Evolutionary conservation across 2,888 invertebrate species (phyloP).

Genomic region (Chesias legatella): DNA sequence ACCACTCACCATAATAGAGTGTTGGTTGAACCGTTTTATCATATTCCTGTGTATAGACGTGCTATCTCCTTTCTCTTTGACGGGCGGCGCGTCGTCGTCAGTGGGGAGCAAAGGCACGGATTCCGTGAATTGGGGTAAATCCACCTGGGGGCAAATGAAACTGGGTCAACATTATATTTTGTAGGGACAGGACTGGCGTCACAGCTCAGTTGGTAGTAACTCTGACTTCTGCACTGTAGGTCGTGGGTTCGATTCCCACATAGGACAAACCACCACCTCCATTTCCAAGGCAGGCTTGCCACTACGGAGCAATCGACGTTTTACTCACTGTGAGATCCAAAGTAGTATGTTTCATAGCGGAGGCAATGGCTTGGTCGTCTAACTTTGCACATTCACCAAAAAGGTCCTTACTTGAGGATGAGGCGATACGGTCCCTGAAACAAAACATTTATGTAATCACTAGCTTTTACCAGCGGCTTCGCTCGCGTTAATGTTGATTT

Average conservation of each 20-base stretch:
- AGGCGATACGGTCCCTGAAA: slow-evolving; percentile 88
- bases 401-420: slow-evolving; percentile 93
- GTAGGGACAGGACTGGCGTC: neutral
- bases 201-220: too few species aligned
- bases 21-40: slow-evolving; percentile 98
- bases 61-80: slow-evolving; percentile 56
- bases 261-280: too few species aligned
- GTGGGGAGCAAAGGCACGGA: slow-evolving; percentile 54
- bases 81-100: slow-evolving; percentile 48
- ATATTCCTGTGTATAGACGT: slow-evolving; percentile 91
- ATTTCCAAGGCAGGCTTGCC: too few species aligned
- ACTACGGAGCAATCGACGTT: too few species aligned
- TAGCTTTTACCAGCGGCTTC: too few species aligned
- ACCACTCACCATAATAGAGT: slow-evolving; percentile 93
- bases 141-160: slow-evolving; percentile 67
- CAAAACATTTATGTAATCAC: neutral
- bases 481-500: too few species aligned
- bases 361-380: slow-evolving; percentile 93
- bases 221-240: too few species aligned
- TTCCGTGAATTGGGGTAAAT: slow-evolving; percentile 91
- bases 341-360: slow-evolving; percentile 89
- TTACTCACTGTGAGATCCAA: slow-evolving; percentile 67
- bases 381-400: slow-evolving; percentile 98
- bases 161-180: neutral
- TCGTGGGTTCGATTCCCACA: too few species aligned